Conservation (phyloP, 2,113 vertebrate genomes). For the Rhabdornis inornatus region DNA sequence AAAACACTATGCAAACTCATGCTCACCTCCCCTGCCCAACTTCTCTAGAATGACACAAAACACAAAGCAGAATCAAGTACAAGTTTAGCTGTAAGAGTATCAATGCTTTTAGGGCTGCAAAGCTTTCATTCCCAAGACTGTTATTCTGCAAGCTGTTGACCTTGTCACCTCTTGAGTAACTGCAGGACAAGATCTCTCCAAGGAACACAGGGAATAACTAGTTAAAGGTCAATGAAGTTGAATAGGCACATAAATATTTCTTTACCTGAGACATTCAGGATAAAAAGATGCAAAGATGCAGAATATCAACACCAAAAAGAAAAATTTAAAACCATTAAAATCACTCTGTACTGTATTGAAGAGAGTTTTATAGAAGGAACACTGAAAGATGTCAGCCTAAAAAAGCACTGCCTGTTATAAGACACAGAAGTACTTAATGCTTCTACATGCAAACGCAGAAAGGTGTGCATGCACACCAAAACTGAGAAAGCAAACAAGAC, state of each 20-base stretch:
- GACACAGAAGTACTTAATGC: not conserved
- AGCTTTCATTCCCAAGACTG: not conserved
- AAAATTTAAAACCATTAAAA: not conserved
- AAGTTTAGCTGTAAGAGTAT: not conserved
- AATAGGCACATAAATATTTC: not conserved
- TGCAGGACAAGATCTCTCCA: not conserved
- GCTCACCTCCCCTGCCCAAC: not conserved
- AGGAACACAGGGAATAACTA: not conserved
- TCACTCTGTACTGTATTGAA: not conserved
- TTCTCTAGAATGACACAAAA: not conserved
- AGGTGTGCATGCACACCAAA: not conserved
- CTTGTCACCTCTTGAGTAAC: not conserved
- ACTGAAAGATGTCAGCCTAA: not conserved
- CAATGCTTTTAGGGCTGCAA: not conserved
- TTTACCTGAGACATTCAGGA: not conserved
- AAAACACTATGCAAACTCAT: not conserved
- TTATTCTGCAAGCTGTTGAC: not conserved
- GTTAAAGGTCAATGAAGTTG: not conserved
- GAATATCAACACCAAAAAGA: not conserved
- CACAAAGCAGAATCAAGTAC: not conserved
- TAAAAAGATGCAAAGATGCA: not conserved
- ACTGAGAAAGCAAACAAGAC: not conserved
- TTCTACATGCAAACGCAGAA: not conserved
- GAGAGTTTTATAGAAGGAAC: not conserved
- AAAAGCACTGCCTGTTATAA: not conserved